Base-by-base conservation (phyloP, 2,113 vertebrate genomes). In the Albula glossodonta region DNA sequence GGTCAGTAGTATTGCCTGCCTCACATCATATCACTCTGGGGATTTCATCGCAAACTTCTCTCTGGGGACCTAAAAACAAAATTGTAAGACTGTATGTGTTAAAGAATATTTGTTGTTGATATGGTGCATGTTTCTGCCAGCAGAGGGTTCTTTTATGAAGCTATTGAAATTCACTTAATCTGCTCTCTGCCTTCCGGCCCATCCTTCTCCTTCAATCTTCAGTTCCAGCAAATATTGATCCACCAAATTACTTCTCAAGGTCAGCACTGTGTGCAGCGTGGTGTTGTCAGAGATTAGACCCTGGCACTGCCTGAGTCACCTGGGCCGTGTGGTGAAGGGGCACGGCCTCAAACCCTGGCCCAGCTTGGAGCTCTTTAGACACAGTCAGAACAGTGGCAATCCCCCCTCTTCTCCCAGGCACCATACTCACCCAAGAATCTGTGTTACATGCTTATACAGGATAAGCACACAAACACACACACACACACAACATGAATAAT, bases 211-310 rank as follows among this genome's bases (percentile, higher is more conserved):
- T 51, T 86, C 90, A 90, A 87, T 92, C 88, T 89, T 83, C 50
- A 84, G 63, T 51, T 86, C 84, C 86, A 57, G 78, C 79, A 91
- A 92, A 92, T 88, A 95, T 90, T 78, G 89, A 95, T 93, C 93
- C 78, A 77, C 81, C 85, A 90, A 95, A 93, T 92, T 91, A 90
- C 90, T 92, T 94, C 86, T 90, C 91, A 93, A 92, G 92, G 93
- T 91, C 81, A 31, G 85, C 0, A 2, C 77, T 83, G 22, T 6
- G 85, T 63, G 63, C 83, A 83, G 78, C 86, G 52, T 57, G 56
- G 51, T 78, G 80, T 19, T 81, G 50, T 51, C 17, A 22, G 84
- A 90, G 92, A 91, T 84, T 82, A 91, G 90, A 66, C 77, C 87
- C 15, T 0, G 4, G 19, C 0, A 83, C 31, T 86, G 70, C 0